Evolutionary conservation across 2,113 vertebrate genomes (phyloP).

Genomic region (Myotis davidii): DNA sequence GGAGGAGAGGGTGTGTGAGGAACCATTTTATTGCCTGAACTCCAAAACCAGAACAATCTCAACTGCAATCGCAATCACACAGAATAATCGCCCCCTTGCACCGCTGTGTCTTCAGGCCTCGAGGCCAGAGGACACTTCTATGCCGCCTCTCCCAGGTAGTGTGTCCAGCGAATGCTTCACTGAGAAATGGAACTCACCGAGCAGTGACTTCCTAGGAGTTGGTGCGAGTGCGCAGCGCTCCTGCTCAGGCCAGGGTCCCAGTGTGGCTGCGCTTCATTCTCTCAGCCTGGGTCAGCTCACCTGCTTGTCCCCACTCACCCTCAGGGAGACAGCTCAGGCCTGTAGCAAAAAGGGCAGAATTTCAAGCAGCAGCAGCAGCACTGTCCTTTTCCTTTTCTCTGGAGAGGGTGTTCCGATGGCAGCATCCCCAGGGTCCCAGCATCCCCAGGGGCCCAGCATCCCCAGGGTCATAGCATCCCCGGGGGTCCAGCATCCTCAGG

Average conservation of each 20-base stretch:
- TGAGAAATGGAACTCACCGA: background rate
- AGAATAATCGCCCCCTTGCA: fast-evolving
- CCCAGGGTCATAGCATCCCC: fast-evolving
- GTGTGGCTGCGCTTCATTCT: background rate
- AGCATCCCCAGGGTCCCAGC: background rate
- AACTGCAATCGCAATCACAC: fast-evolving
- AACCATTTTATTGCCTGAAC: background rate
- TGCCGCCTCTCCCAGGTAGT: background rate
- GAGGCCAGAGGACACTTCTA: background rate
- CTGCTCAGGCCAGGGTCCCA: background rate
- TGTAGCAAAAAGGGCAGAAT: fast-evolving
- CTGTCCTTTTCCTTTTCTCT: background rate
- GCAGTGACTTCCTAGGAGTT: background rate
- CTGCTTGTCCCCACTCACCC: background rate
- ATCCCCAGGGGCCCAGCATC: too few relatives aligned
- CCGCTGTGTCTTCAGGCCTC: background rate
- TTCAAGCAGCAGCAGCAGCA: background rate
- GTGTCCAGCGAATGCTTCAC: background rate
- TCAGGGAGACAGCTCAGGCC: background rate
- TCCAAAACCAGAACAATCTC: fast-evolving
- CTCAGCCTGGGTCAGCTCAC: background rate
- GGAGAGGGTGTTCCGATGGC: background rate
- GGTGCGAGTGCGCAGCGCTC: background rate
- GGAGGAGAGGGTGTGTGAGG: background rate
- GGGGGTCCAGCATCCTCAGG: too few relatives aligned